These are phyloP conservation scores for Epinotia bilunana DNA, from an alignment of 2,888 invertebrate genomes.

Conservation along the genomic window DNA sequence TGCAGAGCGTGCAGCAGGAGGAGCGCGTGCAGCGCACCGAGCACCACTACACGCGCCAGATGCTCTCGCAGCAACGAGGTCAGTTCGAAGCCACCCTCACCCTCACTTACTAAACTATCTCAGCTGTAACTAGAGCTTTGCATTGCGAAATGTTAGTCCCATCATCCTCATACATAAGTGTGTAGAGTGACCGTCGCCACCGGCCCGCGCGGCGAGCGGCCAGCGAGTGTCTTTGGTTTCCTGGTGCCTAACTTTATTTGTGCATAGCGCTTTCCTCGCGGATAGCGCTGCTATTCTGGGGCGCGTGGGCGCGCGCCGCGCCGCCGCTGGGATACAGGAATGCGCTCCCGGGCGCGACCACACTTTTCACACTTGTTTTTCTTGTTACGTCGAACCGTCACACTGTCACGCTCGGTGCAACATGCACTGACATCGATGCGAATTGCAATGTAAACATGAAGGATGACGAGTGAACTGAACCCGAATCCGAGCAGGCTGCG, in stretches of 20 bases:
- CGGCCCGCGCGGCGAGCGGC: conserved; percentile 56
- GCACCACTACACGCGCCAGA: conserved; percentile 91
- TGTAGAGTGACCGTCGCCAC: conserved; percentile 49
- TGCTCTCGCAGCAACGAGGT: conserved; percentile 91
- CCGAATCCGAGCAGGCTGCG: conserved; percentile 48
- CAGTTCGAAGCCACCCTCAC: conserved; percentile 60
- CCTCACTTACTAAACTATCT: conserved; percentile 47
- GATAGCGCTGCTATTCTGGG: conserved; percentile 48
- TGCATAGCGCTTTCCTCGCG: conserved; percentile 76
- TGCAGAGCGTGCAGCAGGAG: conserved; percentile 60
- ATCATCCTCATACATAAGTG: conserved; percentile 51
- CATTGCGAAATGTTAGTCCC: conserved; percentile 59
- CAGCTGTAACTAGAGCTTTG: conserved; percentile 49
- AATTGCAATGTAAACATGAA: conserved; percentile 58
- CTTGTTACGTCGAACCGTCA: conserved; percentile 57
- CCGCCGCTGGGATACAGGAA: conserved; percentile 55
- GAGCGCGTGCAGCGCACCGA: conserved; percentile 86
- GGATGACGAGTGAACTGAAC: conserved; percentile 57
- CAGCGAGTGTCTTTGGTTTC: conserved; percentile 64
- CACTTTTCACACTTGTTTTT: conserved; percentile 62
- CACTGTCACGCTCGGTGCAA: conserved; percentile 54
- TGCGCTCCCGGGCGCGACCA: conserved; percentile 54
- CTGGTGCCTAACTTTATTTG: conserved; percentile 68
- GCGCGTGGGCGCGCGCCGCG: conserved; percentile 53
- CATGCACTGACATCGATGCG: conserved; percentile 55